A percentile compares a stretch with the other conserved stretches of the same genome.
These are phyloP conservation scores for Clivina fossor DNA, from an alignment of 2,888 invertebrate species.

Conservation along the genomic window DNA sequence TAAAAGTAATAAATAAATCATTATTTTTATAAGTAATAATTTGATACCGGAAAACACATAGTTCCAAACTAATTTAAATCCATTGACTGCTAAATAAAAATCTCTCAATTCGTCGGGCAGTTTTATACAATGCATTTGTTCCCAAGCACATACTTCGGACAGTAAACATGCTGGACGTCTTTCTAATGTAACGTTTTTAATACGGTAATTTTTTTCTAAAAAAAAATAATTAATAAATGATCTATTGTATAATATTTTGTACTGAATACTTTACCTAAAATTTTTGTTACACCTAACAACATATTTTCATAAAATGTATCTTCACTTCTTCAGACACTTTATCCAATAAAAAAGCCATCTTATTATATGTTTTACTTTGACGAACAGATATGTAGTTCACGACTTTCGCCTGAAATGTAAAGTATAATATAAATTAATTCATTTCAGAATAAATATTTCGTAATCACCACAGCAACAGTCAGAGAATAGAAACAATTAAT, in stretches of 20 bases:
- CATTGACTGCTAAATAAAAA: conserved; percentile 81
- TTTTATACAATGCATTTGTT: conserved; percentile 74
- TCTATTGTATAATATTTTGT: no score
- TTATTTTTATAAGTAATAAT: not conserved
- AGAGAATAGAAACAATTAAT: no score
- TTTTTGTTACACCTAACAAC: conserved; percentile 66
- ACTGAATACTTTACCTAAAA: conserved; percentile 61
- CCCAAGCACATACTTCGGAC: conserved; percentile 72
- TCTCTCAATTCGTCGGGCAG: conserved; percentile 78
- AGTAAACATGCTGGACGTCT: conserved; percentile 70
- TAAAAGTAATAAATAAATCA: conserved; percentile 9
- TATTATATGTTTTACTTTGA: no score
- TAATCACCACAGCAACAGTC: no score
- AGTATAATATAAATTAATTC: no score
- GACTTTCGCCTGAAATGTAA: no score
- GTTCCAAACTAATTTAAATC: conserved; percentile 77
- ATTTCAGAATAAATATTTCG: no score
- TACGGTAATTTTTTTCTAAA: conserved; percentile 69
- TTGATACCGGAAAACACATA: conserved; percentile 78
- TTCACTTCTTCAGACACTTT: conserved; percentile 70
- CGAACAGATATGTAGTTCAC: no score
- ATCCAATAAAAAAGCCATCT: conserved; percentile 73
- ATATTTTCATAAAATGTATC: conserved; percentile 75
- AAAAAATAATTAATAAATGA: conserved; percentile 19
- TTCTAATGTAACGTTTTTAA: conserved; percentile 70